Conservation (phyloP, 2,888 invertebrate genomes). For the Syrista parreyssii region DNA sequence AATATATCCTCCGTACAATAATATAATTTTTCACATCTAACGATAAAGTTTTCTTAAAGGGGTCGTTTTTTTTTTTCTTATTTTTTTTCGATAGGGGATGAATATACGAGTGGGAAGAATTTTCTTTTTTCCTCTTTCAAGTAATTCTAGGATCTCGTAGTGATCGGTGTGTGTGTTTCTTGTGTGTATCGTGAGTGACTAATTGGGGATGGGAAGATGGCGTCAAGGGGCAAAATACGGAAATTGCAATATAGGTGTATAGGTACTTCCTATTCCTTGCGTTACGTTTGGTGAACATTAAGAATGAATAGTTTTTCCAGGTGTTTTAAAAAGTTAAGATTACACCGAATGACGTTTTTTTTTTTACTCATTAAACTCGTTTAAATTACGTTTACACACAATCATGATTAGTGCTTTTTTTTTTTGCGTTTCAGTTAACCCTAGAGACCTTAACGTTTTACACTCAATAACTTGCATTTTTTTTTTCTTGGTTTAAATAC, state of each 20-base stretch:
- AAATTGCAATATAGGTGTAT: slow-evolving; percentile 15
- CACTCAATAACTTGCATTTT: slow-evolving; percentile 57
- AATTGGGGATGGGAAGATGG: slow-evolving; percentile 3
- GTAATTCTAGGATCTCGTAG: not conserved
- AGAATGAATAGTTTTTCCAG: slow-evolving; percentile 49
- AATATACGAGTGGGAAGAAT: not conserved
- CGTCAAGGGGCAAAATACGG: slow-evolving; percentile 19
- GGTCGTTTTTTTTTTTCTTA: not conserved
- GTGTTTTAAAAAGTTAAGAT: slow-evolving; percentile 43
- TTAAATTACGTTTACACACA: slow-evolving; percentile 60
- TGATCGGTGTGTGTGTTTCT: not conserved
- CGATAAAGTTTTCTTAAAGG: slow-evolving; percentile 52
- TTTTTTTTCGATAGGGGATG: not conserved
- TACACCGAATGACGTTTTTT: slow-evolving; percentile 39
- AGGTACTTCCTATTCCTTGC: slow-evolving; percentile 34
- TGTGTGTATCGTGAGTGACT: slow-evolving; percentile 20
- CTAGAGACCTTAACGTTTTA: slow-evolving; percentile 60
- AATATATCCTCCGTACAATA: slow-evolving; percentile 60
- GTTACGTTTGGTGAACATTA: slow-evolving; percentile 53
- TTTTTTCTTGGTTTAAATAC: slow-evolving; percentile 54
- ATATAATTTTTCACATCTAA: slow-evolving; percentile 65
- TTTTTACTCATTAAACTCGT: slow-evolving; percentile 23
- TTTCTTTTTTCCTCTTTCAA: not conserved
- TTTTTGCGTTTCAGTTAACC: slow-evolving; percentile 46
- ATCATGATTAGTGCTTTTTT: slow-evolving; percentile 56